Percentiles rank a stretch among this genome's conserved stretches.
These are phyloP conservation scores for Heliconius ethilla DNA, from an alignment of 2,888 invertebrate genomes.

Conservation along the genomic window DNA sequence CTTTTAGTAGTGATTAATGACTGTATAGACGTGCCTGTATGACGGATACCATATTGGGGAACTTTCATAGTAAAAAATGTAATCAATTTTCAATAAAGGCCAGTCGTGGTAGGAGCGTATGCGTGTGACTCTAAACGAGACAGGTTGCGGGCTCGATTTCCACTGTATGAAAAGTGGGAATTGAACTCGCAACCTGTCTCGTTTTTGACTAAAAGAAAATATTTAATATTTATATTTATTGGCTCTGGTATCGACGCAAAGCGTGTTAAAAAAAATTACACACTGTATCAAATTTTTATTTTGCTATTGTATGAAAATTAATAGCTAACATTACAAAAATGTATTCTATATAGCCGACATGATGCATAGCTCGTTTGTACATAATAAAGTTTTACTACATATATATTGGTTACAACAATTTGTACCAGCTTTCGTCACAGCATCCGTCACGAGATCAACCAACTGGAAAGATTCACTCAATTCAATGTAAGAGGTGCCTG, in stretches of 20 bases:
- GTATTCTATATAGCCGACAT: not conserved
- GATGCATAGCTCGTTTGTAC: not conserved
- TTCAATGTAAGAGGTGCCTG: slow-evolving; percentile 6
- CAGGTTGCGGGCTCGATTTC: too few species aligned
- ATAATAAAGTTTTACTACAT: not conserved
- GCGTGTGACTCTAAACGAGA: too few species aligned
- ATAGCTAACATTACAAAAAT: not conserved
- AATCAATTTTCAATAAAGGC: not conserved
- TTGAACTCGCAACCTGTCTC: too few species aligned
- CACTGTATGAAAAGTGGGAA: too few species aligned
- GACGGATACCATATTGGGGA: slow-evolving; percentile 47
- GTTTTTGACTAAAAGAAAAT: too few species aligned
- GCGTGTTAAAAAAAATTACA: too few species aligned
- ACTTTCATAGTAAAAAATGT: not conserved
- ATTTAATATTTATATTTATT: too few species aligned
- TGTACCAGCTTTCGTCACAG: slow-evolving; percentile 22
- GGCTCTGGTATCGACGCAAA: too few species aligned
- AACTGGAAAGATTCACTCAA: slow-evolving; percentile 42
- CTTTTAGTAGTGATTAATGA: slow-evolving; percentile 65
- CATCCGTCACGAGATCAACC: slow-evolving; percentile 40
- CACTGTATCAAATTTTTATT: too few species aligned
- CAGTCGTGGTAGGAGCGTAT: too few species aligned
- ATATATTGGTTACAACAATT: slow-evolving; percentile 4
- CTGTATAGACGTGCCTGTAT: slow-evolving; percentile 33
- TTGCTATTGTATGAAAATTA: not conserved